Evolutionary conservation across 2,113 vertebrate species (phyloP).

Genomic region (Nothobranchius furzeri): DNA sequence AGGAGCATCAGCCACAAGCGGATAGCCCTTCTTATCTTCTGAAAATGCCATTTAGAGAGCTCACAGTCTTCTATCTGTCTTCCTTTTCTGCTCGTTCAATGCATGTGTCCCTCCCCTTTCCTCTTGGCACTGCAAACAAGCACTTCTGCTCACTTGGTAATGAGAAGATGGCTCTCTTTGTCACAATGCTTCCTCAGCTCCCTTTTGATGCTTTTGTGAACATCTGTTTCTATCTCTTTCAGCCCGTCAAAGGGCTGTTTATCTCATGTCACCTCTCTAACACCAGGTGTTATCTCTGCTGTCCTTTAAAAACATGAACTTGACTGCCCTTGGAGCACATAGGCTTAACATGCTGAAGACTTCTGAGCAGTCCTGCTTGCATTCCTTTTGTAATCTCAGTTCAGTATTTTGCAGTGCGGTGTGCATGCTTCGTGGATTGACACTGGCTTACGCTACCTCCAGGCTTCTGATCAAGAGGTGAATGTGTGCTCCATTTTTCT

Average conservation of each 20-base stretch:
- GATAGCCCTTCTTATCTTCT: constrained; percentile 69
- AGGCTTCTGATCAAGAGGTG: constrained; percentile 60
- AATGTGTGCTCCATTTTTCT: constrained; percentile 60
- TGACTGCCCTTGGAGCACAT: constrained; percentile 42
- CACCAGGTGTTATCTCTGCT: constrained; percentile 27
- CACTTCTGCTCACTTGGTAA: constrained; percentile 60
- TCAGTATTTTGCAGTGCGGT: constrained; percentile 41
- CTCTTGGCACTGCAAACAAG: constrained; percentile 47
- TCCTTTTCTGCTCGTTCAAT: constrained; percentile 28
- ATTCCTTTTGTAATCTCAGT: constrained; percentile 46
- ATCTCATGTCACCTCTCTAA: constrained; percentile 50
- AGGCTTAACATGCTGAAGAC: constrained; percentile 26
- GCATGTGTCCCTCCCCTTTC: constrained; percentile 24
- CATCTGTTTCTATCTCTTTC: constrained; percentile 50
- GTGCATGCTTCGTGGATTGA: constrained; percentile 34
- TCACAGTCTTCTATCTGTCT: constrained; percentile 42
- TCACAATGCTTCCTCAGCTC: constrained; percentile 39
- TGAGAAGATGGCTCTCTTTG: constrained; percentile 60
- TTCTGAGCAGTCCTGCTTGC: constrained; percentile 20
- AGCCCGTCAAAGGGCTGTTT: constrained; percentile 47
- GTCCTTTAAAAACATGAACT: constrained; percentile 21
- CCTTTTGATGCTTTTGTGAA: constrained; percentile 51
- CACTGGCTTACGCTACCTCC: constrained; percentile 48
- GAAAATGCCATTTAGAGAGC: constrained; percentile 50
- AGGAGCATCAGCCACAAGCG: constrained; percentile 52